Conservation (phyloP, 2,113 vertebrate genomes). For the Fregetta grallaria region DNA sequence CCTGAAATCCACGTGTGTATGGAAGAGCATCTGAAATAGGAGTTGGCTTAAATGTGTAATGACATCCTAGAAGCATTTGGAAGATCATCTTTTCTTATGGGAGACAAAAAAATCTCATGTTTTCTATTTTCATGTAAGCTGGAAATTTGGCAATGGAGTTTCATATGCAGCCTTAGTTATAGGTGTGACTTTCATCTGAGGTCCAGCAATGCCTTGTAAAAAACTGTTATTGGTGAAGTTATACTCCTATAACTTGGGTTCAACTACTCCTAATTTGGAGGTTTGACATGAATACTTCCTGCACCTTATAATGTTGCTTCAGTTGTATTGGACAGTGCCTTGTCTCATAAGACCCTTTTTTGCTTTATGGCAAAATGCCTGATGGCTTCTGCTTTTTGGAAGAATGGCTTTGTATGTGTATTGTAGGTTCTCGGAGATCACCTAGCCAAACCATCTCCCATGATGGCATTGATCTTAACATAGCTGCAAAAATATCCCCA, state of each 20-base stretch:
- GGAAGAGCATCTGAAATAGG: neutral
- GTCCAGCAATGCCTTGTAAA: neutral
- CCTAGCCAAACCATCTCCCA: neutral
- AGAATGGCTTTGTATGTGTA: neutral
- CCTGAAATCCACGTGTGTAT: neutral
- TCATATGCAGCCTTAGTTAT: neutral
- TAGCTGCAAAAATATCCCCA: neutral
- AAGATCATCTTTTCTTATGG: neutral
- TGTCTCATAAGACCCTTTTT: neutral
- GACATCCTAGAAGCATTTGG: neutral
- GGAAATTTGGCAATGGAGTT: neutral
- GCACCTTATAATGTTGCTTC: neutral
- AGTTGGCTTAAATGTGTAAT: neutral
- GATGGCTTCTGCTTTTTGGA: neutral
- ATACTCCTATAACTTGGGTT: neutral
- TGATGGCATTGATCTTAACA: neutral
- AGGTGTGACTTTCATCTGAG: neutral
- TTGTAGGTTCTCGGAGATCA: neutral
- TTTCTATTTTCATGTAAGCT: neutral
- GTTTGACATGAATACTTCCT: neutral
- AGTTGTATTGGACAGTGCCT: neutral
- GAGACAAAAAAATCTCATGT: neutral
- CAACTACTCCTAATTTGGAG: neutral
- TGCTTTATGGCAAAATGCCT: neutral
- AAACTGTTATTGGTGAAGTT: neutral